Percentiles rank a stretch among this genome's conserved stretches.
Evolutionary conservation across 1,140 invertebrate species (phyloP).

Genomic region (Riptortus pedestris): DNA sequence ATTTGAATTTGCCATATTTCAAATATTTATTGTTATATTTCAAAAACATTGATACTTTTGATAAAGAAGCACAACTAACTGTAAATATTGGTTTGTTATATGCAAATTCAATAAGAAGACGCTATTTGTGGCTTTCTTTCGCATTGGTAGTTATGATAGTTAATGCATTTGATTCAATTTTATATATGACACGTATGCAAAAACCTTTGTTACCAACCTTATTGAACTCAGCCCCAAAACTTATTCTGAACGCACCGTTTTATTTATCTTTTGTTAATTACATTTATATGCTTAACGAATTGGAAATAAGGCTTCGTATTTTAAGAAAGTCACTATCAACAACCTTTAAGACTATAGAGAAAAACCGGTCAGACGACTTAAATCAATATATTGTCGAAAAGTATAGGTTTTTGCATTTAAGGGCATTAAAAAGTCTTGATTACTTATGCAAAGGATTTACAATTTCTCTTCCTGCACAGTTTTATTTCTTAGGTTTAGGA

Average conservation of each 20-base stretch:
- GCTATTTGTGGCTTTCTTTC: neutral
- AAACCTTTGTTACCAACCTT: neutral
- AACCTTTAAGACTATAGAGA: neutral
- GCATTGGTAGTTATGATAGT: neutral
- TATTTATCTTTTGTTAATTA: neutral
- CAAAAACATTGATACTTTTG: neutral
- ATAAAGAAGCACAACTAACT: neutral
- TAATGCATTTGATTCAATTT: neutral
- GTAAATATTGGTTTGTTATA: neutral
- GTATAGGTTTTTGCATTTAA: neutral
- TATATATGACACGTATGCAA: neutral
- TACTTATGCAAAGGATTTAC: neutral
- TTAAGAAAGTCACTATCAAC: neutral
- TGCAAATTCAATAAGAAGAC: neutral
- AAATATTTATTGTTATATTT: neutral
- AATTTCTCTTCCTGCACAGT: neutral
- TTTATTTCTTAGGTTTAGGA: neutral
- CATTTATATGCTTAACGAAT: constrained; percentile 3
- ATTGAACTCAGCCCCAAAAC: neutral
- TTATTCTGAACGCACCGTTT: too few relatives aligned
- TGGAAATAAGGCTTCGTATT: neutral
- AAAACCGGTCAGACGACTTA: neutral
- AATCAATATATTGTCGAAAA: neutral
- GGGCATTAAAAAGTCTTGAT: neutral
- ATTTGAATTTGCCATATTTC: neutral